A percentile compares a stretch with the other conserved stretches of the same genome.
Conservation (phyloP, 2,888 invertebrate species). For the Laothoe populi region DNA sequence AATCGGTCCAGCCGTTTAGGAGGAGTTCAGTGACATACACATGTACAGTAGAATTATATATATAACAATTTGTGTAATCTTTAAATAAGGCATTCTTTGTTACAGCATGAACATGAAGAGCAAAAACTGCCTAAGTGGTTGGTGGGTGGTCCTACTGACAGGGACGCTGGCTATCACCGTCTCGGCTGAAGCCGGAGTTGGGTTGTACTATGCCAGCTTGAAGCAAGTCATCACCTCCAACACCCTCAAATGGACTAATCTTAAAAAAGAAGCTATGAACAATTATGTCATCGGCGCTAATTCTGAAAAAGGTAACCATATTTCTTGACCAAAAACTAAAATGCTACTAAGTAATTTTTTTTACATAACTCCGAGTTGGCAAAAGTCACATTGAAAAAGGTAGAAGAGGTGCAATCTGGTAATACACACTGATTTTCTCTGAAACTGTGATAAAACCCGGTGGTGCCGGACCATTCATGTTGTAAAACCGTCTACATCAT, state of each 20-base stretch:
- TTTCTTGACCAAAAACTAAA: conserved; percentile 2
- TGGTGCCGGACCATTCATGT: no score
- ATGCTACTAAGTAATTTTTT: no score
- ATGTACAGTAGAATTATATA: no score
- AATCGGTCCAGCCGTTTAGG: no score
- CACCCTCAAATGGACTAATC: conserved; percentile 90
- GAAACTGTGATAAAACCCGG: no score
- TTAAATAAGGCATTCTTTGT: conserved; percentile 38
- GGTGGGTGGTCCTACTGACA: conserved; percentile 72
- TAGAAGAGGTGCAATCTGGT: no score
- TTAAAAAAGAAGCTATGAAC: conserved; percentile 67
- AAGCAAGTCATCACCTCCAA: conserved; percentile 92
- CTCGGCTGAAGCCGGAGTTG: conserved; percentile 65
- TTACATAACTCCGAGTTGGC: no score
- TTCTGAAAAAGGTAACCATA: conserved; percentile 63
- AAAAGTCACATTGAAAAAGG: no score
- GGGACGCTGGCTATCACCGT: conserved; percentile 63
- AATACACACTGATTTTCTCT: no score
- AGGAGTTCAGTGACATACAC: no score
- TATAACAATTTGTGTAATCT: neutral
- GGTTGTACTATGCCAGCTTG: conserved; percentile 73
- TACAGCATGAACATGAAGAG: conserved; percentile 65
- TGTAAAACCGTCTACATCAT: no score
- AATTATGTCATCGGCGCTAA: conserved; percentile 88
- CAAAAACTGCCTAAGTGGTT: conserved; percentile 66